Conservation (phyloP, 2,888 invertebrate genomes). For the Cataglyphis albicans region DNA sequence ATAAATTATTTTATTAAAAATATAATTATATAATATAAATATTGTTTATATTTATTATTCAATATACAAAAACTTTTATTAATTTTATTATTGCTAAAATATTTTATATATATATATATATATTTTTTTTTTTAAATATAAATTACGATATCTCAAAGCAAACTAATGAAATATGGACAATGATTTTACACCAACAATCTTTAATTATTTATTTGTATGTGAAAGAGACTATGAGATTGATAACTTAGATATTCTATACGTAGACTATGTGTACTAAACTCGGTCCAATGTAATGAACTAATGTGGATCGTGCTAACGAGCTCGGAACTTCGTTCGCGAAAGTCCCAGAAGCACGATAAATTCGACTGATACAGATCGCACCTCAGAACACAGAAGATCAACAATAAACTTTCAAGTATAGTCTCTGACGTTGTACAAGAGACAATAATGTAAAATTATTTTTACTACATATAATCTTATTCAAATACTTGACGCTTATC, state of each 20-base stretch:
- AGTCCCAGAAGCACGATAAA: constrained; percentile 56
- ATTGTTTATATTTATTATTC: neutral
- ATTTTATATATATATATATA: neutral
- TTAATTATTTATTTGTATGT: constrained; percentile 25
- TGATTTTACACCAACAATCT: neutral
- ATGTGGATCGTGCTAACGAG: constrained; percentile 53
- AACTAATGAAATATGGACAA: neutral
- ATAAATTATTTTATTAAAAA: neutral
- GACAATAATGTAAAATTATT: constrained; percentile 15
- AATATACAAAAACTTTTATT: neutral
- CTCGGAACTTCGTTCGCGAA: constrained; percentile 43
- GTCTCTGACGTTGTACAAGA: neutral
- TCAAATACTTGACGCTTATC: neutral
- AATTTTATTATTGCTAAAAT: neutral
- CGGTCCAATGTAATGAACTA: constrained; percentile 41
- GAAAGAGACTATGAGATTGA: constrained; percentile 32
- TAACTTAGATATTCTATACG: constrained; percentile 50
- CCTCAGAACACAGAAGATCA: constrained; percentile 40
- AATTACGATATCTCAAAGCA: constrained; percentile 5
- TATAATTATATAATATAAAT: neutral
- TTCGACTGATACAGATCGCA: constrained; percentile 45
- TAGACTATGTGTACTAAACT: constrained; percentile 48
- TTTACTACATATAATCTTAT: neutral
- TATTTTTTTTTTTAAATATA: neutral
- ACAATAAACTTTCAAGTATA: constrained; percentile 32